Evolutionary conservation across 92 coral and sea anemone genomes (phyloP), one percentile per base, ranked within the genome.

Genomic region (Porites divaricata): DNA sequence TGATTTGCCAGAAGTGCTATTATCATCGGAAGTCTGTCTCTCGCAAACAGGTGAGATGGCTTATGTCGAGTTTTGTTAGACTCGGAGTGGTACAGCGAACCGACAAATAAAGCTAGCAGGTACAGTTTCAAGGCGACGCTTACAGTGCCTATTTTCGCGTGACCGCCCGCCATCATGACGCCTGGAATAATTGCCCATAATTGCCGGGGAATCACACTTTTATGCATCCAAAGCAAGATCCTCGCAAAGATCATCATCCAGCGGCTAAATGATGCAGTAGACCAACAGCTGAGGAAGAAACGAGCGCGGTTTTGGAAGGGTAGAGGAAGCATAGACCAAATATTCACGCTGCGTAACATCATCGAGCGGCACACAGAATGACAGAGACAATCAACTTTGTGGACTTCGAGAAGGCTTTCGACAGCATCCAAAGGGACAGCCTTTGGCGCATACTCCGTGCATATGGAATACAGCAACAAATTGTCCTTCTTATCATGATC

Each of bases 121-220:
- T 64, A 64, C 69, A 64, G 19, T 64, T 64, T 64, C 69, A 64
- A 64, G 69, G 69, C 69, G 69, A 64, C 17, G 26, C 17, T 64
- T 64, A 64, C 69, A 17, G 69, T 10, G 69, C 69, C 69, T 22
- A 21, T 64, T 64, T 64, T 64, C 69, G 69, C 69, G 69, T 64
- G 69, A 21, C 69, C 69, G 69, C 69, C 26, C 69, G 69, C 69
- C 69, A 64, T 64, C n/a, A n/a, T n/a, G n/a, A n/a, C n/a, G n/a
- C n/a, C n/a, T n/a, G n/a, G n/a, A n/a, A n/a, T n/a, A n/a, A n/a
- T n/a, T n/a, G n/a, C n/a, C n/a, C n/a, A 70, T 50, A 81, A 81
- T 69, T 85, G 89, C 84, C 45, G 84, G 16, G 89, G 89, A 4
- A 65, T 77, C 17, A 85, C 89, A 13, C 70, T 85, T n/a, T 41